phyloP scores from a whole-genome alignment of 2,113 vertebrate genomes.

The Diphyllodes magnificus region DNA sequence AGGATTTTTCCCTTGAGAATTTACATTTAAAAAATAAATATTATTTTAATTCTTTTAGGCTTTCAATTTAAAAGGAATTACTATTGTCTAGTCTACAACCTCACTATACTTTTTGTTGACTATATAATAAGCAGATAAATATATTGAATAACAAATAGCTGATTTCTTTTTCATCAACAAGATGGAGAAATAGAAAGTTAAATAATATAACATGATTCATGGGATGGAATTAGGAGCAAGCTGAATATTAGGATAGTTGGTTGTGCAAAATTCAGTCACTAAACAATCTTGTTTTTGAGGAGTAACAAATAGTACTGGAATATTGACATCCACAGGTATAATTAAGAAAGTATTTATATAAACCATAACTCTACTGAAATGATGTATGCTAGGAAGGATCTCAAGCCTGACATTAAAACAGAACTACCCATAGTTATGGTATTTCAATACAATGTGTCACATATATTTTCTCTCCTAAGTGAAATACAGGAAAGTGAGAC shows the following conservation, averaged over 20 bases:
- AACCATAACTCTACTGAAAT: not conserved
- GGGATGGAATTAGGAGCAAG: not conserved
- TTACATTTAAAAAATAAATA: not conserved
- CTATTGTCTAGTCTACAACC: not conserved
- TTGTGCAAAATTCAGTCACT: not conserved
- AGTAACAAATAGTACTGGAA: not conserved
- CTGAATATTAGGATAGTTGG: not conserved
- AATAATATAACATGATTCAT: not conserved
- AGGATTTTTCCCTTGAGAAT: not conserved
- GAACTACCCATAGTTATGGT: accelerated
- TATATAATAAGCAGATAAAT: not conserved
- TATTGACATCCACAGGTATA: not conserved
- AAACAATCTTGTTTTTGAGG: not conserved
- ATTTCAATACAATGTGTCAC: not conserved
- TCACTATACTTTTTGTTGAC: not conserved
- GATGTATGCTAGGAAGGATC: not conserved
- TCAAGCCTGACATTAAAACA: not conserved
- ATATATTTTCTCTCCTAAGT: not conserved
- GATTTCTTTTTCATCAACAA: not conserved
- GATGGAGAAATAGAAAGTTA: not conserved
- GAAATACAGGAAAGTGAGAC: not conserved
- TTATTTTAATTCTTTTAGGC: not conserved
- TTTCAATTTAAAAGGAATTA: not conserved
- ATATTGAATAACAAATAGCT: not conserved
- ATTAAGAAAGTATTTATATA: not conserved